Evolutionary conservation across 2,888 invertebrate species (phyloP), one percentile per base, ranked within the genome.

Genomic region (Mayetiola destructor): DNA sequence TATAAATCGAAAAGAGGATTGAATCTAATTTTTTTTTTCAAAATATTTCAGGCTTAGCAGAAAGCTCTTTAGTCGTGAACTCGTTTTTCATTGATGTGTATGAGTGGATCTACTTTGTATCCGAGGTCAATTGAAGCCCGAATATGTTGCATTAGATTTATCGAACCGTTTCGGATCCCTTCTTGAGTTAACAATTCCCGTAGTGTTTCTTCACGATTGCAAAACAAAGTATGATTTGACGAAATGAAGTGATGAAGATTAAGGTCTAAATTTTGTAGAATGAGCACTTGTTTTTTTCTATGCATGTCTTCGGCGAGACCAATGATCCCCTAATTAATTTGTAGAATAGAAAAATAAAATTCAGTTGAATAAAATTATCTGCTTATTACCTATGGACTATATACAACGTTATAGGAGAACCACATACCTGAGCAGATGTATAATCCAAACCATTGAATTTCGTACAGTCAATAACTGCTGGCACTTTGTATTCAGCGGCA

Each of bases 361-460:
- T 21, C 8, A 8, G 16, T 37, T 10, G 37, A 37, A 9, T 10
- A 4, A 6, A 6, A 37, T 37, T 12, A 9, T 37, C 16, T n/a
- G 8, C 4, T 37, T 37, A 6, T 37, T 32, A 12, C 32, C 6
- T 32, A 32, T 9, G 12, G 6, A 32, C 12, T 32, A 32, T 32
- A 32, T 9, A 12, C 12, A 32, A 48, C 20, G 6, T 3, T 16
- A 5, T 40, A 6, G 4, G 18, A 52, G 54, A 60, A 65, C 67
- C 80, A 81, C 72, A 36, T 32, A 57, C 56, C 29, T 81, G 79
- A 6, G 76, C 74, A 10, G 82, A 78, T 0, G 84, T 79, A 66
- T 80, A 82, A 74, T 89, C 88, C 35, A 85, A 68, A 57, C 78
- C 74, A 60, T 78, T 75, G 60, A 88, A 76, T 60, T 77, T 77